Base-by-base conservation (phyloP, 2,797 vertebrate genomes). In the Geotrypetes seraphini region DNA sequence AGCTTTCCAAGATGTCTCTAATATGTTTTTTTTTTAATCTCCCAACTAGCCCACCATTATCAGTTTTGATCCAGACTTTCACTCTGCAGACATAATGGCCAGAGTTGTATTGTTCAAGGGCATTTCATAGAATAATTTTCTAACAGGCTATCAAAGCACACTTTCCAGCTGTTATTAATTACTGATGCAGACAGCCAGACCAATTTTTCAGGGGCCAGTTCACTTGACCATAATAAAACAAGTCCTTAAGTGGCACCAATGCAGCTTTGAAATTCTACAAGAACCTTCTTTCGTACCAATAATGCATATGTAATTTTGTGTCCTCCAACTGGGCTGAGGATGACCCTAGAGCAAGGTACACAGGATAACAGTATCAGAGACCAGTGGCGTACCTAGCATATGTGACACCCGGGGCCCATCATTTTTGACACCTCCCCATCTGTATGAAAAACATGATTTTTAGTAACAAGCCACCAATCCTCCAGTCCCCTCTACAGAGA, bases 301-400 rank as follows among this genome's bases (percentile, higher is more conserved):
- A 10, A 10, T 1, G 0, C 3, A 13, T n/a, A n/a, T 22, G 16
- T 0, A 0, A 11, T 8, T 11, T 10, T 6, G 10, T n/a, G n/a
- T n/a, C n/a, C n/a, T n/a, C n/a, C n/a, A n/a, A n/a, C n/a, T n/a
- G n/a, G n/a, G n/a, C n/a, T n/a, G n/a, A n/a, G n/a, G n/a, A n/a
- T n/a, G n/a, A n/a, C n/a, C n/a, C n/a, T n/a, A n/a, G n/a, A n/a
- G n/a, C n/a, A n/a, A n/a, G n/a, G n/a, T n/a, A n/a, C n/a, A n/a
- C n/a, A n/a, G n/a, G n/a, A n/a, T n/a, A n/a, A n/a, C n/a, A n/a
- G n/a, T n/a, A n/a, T n/a, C n/a, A n/a, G n/a, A n/a, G n/a, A n/a
- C n/a, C n/a, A n/a, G n/a, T n/a, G n/a, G n/a, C n/a, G n/a, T n/a
- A n/a, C n/a, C n/a, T n/a, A n/a, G n/a, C n/a, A n/a, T n/a, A n/a